Evolutionary conservation across 2,797 vertebrate genomes (phyloP), one percentile per base, ranked within the genome.

Genomic region (Pseudotriccus pelzelni): DNA sequence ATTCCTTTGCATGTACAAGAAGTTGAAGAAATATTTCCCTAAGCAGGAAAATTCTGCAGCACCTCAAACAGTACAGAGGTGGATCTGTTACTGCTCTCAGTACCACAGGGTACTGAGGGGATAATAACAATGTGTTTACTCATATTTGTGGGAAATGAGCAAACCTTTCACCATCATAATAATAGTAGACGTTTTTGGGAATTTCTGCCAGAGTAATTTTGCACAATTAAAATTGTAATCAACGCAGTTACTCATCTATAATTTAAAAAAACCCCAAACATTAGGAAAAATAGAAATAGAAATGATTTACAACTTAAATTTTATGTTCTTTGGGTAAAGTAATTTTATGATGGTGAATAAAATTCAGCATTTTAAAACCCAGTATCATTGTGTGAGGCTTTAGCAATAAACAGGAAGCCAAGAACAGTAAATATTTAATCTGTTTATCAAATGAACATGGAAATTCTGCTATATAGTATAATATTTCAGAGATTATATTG

Each of bases 341-440:
- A 39, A 58, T 86, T 94, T 95, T 92, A 84, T 73, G 32, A 39
- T 5, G 14, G 11, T 87, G 84, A 87, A 94, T 95, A 52, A 68
- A 94, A 86, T 79, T 34, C 69, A 87, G 22, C 55, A 22, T 89
- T 96, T 95, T 89, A 87, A 87, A 87, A 81, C 17, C 12, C 83
- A 72, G 36, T 93, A 84, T 91, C 46, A 64, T 88, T 81, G 7
- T 93, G 72, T 91, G 87, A 87, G 37, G 46, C 58, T 36, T 85
- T 68, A 69, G 47, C 79, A 96, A 88, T 94, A 96, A 95, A 93
- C 90, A 89, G 41, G 28, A 96, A 85, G 28, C 24, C 44, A 75
- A 92, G 80, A 92, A 86, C 69, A 87, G 37, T 94, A 97, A 97
- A 94, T 96, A 91, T 91, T 97, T 96, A 94, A 96, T 94, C 95